phyloP scores from a whole-genome alignment of 2,113 vertebrate genomes.

The Ceratotherium simum region DNA sequence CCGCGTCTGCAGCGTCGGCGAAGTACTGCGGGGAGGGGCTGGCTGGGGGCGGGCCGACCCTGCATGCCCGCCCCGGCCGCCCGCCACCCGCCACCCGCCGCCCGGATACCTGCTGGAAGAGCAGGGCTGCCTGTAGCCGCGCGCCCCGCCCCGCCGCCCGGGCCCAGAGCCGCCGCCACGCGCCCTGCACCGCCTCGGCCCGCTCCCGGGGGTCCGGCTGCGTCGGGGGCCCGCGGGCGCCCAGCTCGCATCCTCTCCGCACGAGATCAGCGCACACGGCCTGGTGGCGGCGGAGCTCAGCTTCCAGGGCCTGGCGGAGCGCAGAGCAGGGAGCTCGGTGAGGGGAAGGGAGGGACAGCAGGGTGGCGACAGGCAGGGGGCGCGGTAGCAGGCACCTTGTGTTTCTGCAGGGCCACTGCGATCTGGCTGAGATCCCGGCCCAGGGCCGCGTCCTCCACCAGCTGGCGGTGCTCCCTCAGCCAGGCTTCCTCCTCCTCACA shows the following conservation, averaged over 20 bases:
- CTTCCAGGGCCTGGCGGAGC: slow-evolving; percentile 88
- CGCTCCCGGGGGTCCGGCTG: slow-evolving; percentile 86
- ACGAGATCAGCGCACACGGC: slow-evolving; percentile 86
- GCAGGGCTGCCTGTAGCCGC: slow-evolving; percentile 88
- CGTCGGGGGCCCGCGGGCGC: slow-evolving; percentile 70
- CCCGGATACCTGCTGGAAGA: slow-evolving; percentile 89
- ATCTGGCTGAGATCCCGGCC: slow-evolving; percentile 91
- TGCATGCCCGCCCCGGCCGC: fast-evolving
- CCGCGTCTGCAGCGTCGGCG: slow-evolving; percentile 88
- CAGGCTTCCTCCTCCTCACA: slow-evolving; percentile 92
- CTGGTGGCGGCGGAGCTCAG: slow-evolving; percentile 89
- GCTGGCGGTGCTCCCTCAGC: slow-evolving; percentile 89
- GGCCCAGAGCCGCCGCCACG: slow-evolving; percentile 89
- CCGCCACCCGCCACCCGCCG: fast-evolving
- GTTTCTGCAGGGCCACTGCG: slow-evolving; percentile 88
- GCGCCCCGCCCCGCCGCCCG: slow-evolving; percentile 79
- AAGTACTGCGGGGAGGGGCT: slow-evolving; percentile 88
- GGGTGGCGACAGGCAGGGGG: not conserved
- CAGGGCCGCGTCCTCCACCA: slow-evolving; percentile 83
- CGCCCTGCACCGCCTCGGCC: slow-evolving; percentile 86
- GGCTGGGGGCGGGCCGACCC: not conserved
- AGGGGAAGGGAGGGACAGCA: not conserved
- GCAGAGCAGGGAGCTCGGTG: not conserved
- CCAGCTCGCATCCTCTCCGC: slow-evolving; percentile 87
- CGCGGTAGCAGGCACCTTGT: slow-evolving; percentile 87